Base-by-base conservation (phyloP, 1,140 invertebrate genomes). In the Caenorhabditis briggsae region DNA sequence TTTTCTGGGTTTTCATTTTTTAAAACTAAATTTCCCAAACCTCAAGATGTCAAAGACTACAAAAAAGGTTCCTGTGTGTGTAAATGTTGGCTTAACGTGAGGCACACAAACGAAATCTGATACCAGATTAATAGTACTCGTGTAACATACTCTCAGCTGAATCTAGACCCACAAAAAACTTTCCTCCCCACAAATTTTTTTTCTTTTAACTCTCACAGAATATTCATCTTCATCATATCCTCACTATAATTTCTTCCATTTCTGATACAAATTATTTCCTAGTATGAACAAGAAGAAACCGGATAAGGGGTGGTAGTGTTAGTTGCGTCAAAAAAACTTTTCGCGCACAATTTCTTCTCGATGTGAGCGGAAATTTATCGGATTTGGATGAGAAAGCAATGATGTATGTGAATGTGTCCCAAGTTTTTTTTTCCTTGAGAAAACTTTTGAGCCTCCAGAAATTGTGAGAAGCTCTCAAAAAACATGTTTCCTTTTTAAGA, bases 391-490 rank as follows among this genome's bases (percentile, higher is more conserved):
- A 50, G 70, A 7, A 50, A 50, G 16, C 20, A 14, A 20, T 33
- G 23, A 33, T 65, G 61, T 20, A 78, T 50, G 8, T 78, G 43
- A 78, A 78, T 78, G 70, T 78, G 20, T 78, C 43, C 70, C 70
- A 78, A 48, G 70, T 78, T 78, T 70, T 70, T 25, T 25, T 61
- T 25, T 33, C 23, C n/a, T 11, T 25, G 7, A 20, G 23, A 61
- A 25, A 61, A 23, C 59, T 61, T 58, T 25, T 25, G 23, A 61
- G 23, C 18, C 16, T 18, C 18, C 18, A 14, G 56, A n/a, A 58
- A 58, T n/a, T 61, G n/a, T 33, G 23, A 53, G 9, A 53, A 53
- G 16, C 2, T 11, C 16, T 53, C 9, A 16, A 53, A 53, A 53
- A 53, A 53, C 50, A 53, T 53, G 50, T 53, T 53, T 53, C 16